Conservation (phyloP, 2,113 vertebrate genomes). For the Crypturellus undulatus region DNA sequence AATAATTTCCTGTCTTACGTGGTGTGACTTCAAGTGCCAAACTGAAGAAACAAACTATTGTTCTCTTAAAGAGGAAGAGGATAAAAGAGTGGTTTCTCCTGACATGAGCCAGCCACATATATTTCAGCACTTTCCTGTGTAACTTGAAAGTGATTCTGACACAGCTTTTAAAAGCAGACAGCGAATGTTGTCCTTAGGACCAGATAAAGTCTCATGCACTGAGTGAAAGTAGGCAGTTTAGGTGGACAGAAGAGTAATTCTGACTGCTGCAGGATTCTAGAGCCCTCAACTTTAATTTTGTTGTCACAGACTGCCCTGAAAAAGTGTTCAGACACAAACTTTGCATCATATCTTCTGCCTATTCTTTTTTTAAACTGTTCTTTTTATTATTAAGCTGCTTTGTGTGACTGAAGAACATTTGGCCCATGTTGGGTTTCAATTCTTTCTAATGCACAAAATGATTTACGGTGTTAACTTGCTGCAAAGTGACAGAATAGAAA, state of each 20-base stretch:
- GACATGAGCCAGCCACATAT: constrained; percentile 56
- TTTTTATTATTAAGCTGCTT: constrained; percentile 80
- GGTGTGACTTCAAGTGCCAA: constrained; percentile 81
- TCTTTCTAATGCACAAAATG: constrained; percentile 77
- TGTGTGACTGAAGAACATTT: constrained; percentile 76
- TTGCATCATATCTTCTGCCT: constrained; percentile 45
- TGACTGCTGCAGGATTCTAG: constrained; percentile 49
- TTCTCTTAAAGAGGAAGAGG: constrained; percentile 40
- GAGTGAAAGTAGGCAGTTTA: constrained; percentile 36
- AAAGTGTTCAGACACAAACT: constrained; percentile 32
- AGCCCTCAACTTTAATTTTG: background rate
- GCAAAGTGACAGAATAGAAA: constrained; percentile 69
- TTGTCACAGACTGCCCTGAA: constrained; percentile 49
- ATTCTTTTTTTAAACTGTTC: constrained; percentile 71
- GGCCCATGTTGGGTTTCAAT: constrained; percentile 82
- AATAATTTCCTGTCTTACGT: constrained; percentile 79
- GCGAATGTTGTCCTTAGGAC: constrained; percentile 68
- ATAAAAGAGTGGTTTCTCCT: constrained; percentile 19
- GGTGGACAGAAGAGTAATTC: constrained; percentile 45
- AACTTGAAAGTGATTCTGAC: constrained; percentile 69
- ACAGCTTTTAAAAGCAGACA: constrained; percentile 60
- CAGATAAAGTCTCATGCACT: constrained; percentile 52
- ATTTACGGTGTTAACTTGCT: constrained; percentile 73
- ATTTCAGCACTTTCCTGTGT: constrained; percentile 67
- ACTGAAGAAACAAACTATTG: constrained; percentile 54